Base-by-base conservation (phyloP, 2,888 invertebrate genomes). In the Agrochola macilenta region DNA sequence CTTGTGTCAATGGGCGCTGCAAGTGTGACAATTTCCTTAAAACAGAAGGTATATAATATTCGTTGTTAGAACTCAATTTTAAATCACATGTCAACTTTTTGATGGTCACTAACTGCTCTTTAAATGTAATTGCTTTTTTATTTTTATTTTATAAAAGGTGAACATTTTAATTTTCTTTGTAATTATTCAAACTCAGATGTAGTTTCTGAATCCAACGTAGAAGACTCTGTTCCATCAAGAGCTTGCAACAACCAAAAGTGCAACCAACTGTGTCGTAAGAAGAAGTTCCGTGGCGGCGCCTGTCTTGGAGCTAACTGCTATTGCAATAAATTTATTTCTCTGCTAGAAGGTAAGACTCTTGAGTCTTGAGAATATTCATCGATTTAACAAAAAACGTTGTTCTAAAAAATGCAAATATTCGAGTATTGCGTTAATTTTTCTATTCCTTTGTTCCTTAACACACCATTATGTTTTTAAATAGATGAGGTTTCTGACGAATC, bases 1-100 rank as follows among this genome's bases (percentile, higher is more conserved):
- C 26, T 14, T 86, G 84, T 17, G 71, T 70, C 26, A 76, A 79
- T 26, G 73, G 74, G 23, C 84, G 61, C 43, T 86, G 84, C 86
- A 84, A 84, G 39, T 84, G 79, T 54, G 82, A 82, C 17, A 43
- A 57, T 5, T 17, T 49, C 52, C 52, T 52, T 23, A 52, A 52
- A 0, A 23, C 52, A 52, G 23, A 52, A 52, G 23, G 52, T 52
- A 52, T 20, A 20, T 14, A 14, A 52, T 52, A 20, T 52, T 52
- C 52, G 52, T 52, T 52, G 20, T 52, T 20, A 52, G 20, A 52
- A 7, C 7, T 20, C 52, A 52, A 20, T 20, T 52, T 20, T 52
- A 20, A 52, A 52, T 52, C 52, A 20, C 7, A 52, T 7, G 2
- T 20, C 20, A 52, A 7, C 52, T 9, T 52, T 52, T 52, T n/a